Percentiles rank a stretch among this genome's conserved stretches.
Conservation (phyloP, 2,888 invertebrate species). For the Tiphia femorata region DNA sequence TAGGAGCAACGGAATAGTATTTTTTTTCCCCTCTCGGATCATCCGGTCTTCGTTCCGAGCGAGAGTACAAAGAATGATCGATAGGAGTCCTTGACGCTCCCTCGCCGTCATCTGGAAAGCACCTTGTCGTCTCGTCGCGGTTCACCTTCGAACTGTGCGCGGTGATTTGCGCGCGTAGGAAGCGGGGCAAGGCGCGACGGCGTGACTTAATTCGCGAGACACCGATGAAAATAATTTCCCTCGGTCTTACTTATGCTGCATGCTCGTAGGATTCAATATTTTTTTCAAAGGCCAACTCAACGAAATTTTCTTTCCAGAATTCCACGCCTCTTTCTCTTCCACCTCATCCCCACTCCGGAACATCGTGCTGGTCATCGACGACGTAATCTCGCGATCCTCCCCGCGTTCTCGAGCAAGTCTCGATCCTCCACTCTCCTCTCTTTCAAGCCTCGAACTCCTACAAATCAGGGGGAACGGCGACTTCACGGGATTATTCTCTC, state of each 20-base stretch:
- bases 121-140: conserved; percentile 10
- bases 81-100: conserved; percentile 41
- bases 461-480: no score
- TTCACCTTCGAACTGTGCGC: conserved; percentile 3
- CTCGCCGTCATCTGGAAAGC: conserved; percentile 10
- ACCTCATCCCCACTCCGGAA: not conserved
- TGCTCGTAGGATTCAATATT: no score
- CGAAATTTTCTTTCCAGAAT: not conserved
- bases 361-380: not conserved
- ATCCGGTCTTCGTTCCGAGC: no score
- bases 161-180: no score
- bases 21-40: not conserved
- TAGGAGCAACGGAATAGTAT: not conserved
- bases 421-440: no score
- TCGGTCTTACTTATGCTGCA: no score
- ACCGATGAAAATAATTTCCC: no score
- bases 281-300: no score
- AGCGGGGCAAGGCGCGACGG: no score
- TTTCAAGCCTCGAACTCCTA: no score
- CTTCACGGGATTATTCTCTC: conserved; percentile 21
- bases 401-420: no score
- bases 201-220: no score
- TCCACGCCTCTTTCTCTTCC: not conserved
- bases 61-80: conserved; percentile 26
- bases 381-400: not conserved